These are phyloP conservation scores for Sapajus apella DNA, from an alignment of 2,113 vertebrate genomes.

Conservation along the genomic window DNA sequence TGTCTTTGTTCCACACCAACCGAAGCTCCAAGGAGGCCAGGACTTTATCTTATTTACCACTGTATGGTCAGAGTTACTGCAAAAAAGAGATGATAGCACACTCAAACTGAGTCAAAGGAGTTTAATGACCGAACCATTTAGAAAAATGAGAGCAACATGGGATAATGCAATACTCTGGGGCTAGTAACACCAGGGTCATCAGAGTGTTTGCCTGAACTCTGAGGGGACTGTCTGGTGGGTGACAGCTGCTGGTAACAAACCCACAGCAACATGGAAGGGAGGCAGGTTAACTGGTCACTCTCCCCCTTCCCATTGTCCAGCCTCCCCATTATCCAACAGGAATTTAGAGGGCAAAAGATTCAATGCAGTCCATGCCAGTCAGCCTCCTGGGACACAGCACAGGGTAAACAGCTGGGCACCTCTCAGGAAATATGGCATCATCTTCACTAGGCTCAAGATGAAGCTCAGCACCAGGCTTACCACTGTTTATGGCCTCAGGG, in stretches of 20 bases:
- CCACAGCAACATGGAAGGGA: background rate
- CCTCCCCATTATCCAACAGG: background rate
- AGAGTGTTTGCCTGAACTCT: background rate
- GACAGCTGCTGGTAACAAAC: background rate
- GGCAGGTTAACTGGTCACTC: rapidly evolving
- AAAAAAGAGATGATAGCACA: background rate
- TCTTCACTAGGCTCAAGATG: background rate
- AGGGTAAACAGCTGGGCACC: background rate
- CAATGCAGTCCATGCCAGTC: no score
- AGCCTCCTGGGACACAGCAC: background rate
- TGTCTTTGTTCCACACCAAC: background rate
- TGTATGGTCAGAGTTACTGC: background rate
- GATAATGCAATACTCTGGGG: background rate
- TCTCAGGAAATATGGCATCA: background rate
- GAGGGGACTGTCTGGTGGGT: background rate
- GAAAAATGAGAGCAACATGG: background rate
- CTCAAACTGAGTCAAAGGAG: background rate
- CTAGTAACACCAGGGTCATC: background rate
- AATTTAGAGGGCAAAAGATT: background rate
- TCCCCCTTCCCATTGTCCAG: background rate
- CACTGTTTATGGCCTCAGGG: no score
- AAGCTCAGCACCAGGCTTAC: no score
- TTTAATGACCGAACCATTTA: background rate
- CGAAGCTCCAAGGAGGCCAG: background rate
- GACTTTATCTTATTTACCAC: background rate